Evolutionary conservation across 1,140 invertebrate genomes (phyloP).

Genomic region (Maniola jurtina): DNA sequence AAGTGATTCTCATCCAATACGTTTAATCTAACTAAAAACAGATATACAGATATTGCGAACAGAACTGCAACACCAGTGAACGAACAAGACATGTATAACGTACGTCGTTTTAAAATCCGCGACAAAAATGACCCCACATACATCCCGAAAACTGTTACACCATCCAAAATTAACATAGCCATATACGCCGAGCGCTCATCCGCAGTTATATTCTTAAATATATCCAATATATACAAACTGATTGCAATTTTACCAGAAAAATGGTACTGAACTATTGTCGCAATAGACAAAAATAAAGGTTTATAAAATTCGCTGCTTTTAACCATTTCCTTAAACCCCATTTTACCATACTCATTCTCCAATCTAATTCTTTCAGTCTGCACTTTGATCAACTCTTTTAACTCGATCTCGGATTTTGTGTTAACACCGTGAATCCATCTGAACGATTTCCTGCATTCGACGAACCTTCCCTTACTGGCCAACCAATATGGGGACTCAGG

Average conservation of each 20-base stretch:
- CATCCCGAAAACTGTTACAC: conserved; percentile 39
- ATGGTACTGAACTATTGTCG: conserved; percentile 15
- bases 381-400: conserved; percentile 32
- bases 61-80: conserved; percentile 29
- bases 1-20: conserved; percentile 12
- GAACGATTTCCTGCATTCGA: conserved; percentile 32
- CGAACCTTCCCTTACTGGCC: conserved; percentile 37
- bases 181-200: conserved; percentile 32
- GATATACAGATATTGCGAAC: conserved; percentile 34
- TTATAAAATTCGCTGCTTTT: conserved; percentile 19
- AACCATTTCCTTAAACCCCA: conserved; percentile 6
- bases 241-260: conserved; percentile 21
- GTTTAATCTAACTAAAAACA: conserved; percentile 16
- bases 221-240: conserved; percentile 26
- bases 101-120: conserved; percentile 22
- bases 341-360: conserved; percentile 6
- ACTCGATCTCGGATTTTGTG: conserved; percentile 35
- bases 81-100: conserved; percentile 29
- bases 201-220: conserved; percentile 41
- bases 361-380: conserved; percentile 16
- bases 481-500: conserved; percentile 49
- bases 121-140: conserved; percentile 34
- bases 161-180: conserved; percentile 45
- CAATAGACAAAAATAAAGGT: conserved; percentile 2
- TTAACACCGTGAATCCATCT: conserved; percentile 41